Evolutionary conservation across 2,888 invertebrate species (phyloP).

Genomic region (Cerastoderma edule): DNA sequence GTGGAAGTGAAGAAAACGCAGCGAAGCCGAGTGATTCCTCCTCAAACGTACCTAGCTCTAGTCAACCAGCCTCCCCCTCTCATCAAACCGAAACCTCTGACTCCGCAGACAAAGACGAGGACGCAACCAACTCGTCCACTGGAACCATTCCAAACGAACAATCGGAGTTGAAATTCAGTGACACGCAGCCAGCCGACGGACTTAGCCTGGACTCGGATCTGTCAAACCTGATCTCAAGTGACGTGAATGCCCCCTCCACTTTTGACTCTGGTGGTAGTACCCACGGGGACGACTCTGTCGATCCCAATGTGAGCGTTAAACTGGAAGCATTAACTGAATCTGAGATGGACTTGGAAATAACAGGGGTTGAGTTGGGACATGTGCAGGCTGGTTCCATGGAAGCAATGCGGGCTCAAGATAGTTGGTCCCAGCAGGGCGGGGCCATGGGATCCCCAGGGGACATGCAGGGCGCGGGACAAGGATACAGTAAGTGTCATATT

Average conservation of each 20-base stretch:
- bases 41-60: conserved; percentile 22
- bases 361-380: conserved; percentile 48
- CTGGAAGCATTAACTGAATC: conserved; percentile 47
- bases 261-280: neutral
- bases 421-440: conserved; percentile 26
- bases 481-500: conserved; percentile 49
- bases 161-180: conserved; percentile 25
- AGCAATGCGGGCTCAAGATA: conserved; percentile 23
- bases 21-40: neutral
- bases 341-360: conserved; percentile 56
- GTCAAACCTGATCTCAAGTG: conserved; percentile 34
- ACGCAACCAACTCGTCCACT: conserved; percentile 40
- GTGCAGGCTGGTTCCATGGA: conserved; percentile 5
- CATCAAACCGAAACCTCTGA: conserved; percentile 14
- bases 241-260: neutral
- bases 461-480: conserved; percentile 33
- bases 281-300: neutral
- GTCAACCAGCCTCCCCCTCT: conserved; percentile 42
- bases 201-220: conserved; percentile 47
- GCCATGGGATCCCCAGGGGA: conserved; percentile 35
- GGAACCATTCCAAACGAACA: conserved; percentile 39
- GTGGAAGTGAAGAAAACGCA: conserved; percentile 26
- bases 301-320: conserved; percentile 34
- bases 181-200: conserved; percentile 34
- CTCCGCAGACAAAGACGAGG: conserved; percentile 33